Evolutionary conservation across 1,140 invertebrate species (phyloP).

Genomic region (Platorchestia sp.): DNA sequence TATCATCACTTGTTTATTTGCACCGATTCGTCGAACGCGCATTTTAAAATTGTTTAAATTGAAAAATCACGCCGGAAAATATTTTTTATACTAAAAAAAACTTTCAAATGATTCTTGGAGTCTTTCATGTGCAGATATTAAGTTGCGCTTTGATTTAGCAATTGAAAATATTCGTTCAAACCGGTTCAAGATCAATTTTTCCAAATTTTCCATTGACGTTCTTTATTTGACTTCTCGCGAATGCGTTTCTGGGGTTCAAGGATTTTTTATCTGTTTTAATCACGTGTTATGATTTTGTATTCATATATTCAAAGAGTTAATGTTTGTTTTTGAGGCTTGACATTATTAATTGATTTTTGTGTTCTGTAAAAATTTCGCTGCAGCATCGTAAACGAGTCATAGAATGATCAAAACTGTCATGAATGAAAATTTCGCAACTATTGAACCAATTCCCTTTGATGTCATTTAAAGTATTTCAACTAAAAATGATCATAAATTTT

Average conservation of each 20-base stretch:
- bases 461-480: not conserved
- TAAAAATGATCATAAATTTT: not conserved
- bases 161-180: too few relatives aligned
- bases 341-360: not conserved
- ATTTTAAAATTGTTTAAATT: not conserved
- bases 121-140: not conserved
- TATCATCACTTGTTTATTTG: not conserved
- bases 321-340: too few relatives aligned
- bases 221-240: not conserved
- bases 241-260: not conserved
- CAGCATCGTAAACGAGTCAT: not conserved
- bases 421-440: not conserved
- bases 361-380: not conserved
- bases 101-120: not conserved
- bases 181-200: too few relatives aligned
- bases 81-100: not conserved
- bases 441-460: not conserved
- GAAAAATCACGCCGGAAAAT: not conserved
- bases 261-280: not conserved
- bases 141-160: not conserved
- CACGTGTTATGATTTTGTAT: not conserved
- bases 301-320: not conserved
- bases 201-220: not conserved
- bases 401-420: not conserved
- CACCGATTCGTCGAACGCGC: not conserved